A percentile compares a stretch with the other conserved stretches of the same genome.
Conservation (phyloP, 1,140 invertebrate genomes). For the Formica selysi region DNA sequence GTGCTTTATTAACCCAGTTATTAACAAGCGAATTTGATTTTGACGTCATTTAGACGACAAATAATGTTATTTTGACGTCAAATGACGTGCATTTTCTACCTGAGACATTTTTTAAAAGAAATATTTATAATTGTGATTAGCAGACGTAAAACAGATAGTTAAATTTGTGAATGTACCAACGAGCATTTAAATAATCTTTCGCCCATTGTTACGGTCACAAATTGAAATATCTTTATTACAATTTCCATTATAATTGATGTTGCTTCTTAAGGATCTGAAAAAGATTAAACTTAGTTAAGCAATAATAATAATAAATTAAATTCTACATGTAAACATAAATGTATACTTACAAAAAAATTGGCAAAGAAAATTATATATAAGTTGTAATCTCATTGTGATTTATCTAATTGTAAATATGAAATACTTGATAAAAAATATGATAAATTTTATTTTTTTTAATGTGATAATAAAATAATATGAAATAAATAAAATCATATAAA, state of each 20-base stretch:
- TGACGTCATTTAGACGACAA: too few species aligned
- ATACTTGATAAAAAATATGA: background rate
- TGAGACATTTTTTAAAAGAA: background rate
- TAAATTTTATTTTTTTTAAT: background rate
- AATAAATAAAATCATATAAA: background rate
- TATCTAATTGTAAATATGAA: too few species aligned
- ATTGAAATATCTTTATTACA: constrained; percentile 76
- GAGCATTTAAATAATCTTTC: constrained; percentile 74
- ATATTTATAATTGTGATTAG: background rate
- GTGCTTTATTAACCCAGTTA: too few species aligned
- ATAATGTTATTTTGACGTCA: too few species aligned
- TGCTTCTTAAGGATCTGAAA: constrained; percentile 33
- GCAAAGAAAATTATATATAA: background rate
- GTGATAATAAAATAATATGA: background rate
- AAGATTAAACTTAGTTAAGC: background rate
- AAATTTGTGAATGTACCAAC: constrained; percentile 82
- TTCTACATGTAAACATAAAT: background rate
- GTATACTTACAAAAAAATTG: background rate
- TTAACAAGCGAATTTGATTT: too few species aligned
- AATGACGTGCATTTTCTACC: too few species aligned
- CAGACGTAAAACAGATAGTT: constrained; percentile 73
- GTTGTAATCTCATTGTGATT: background rate
- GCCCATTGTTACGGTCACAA: constrained; percentile 86
- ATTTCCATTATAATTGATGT: background rate
- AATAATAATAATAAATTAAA: background rate